Percentiles rank a stretch among this genome's conserved stretches.
These are phyloP conservation scores for Arrhopalites spinosus DNA, from an alignment of 2,888 invertebrate genomes.

Conservation along the genomic window DNA sequence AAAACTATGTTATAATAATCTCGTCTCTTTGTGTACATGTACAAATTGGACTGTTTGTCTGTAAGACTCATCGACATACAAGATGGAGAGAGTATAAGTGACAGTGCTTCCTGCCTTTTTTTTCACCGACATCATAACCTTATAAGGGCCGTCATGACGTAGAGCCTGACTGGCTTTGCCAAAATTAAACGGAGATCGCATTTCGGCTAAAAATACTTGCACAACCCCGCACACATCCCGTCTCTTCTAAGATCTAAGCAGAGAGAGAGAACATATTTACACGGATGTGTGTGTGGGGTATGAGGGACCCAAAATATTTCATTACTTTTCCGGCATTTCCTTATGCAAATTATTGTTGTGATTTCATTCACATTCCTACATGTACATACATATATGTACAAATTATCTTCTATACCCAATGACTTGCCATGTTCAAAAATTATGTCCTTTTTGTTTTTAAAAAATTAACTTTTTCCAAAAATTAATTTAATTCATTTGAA, in stretches of 20 bases:
- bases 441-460: background rate
- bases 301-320: slow-evolving; percentile 1
- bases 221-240: slow-evolving; percentile 15
- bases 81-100: slow-evolving; percentile 13
- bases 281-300: slow-evolving; percentile 6
- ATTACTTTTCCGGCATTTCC: slow-evolving; percentile 26
- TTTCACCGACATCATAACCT: slow-evolving; percentile 44
- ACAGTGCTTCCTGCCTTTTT: background rate
- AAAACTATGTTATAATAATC: too few relatives aligned
- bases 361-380: slow-evolving; percentile 7
- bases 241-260: background rate
- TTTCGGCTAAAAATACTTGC: slow-evolving; percentile 55
- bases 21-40: background rate
- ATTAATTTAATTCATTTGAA: too few relatives aligned
- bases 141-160: slow-evolving; percentile 54
- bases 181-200: slow-evolving; percentile 55
- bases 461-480: too few relatives aligned
- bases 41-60: background rate
- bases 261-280: background rate
- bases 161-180: slow-evolving; percentile 51
- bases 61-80: too few relatives aligned
- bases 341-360: slow-evolving; percentile 6
- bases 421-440: too few relatives aligned
- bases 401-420: background rate
- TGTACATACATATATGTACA: background rate